Percentiles rank a stretch among this genome's conserved stretches.
phyloP scores from a whole-genome alignment of 2,113 vertebrate species.

The Mastomys natalensis region DNA sequence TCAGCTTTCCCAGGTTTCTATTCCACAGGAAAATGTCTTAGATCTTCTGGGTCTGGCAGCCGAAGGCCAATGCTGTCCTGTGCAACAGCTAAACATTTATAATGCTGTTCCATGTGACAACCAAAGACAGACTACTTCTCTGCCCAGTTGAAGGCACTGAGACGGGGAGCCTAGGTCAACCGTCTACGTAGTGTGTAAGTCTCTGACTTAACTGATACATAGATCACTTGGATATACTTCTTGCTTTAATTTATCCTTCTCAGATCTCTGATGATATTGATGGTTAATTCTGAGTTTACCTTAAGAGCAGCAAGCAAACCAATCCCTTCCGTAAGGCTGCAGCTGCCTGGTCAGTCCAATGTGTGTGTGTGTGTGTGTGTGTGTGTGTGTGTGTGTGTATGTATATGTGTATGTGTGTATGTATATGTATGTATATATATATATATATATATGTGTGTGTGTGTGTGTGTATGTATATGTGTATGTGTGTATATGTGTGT shows the following conservation, averaged over 20 bases:
- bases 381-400: too few relatives aligned
- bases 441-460: too few relatives aligned
- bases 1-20: background rate
- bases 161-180: background rate
- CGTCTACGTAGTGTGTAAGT: background rate
- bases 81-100: background rate
- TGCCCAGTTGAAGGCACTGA: background rate
- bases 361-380: too few relatives aligned
- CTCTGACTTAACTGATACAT: too few relatives aligned
- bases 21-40: background rate
- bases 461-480: too few relatives aligned
- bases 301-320: background rate
- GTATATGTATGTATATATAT: too few relatives aligned
- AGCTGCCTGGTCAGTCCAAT: background rate
- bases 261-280: background rate
- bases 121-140: background rate
- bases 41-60: background rate
- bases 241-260: background rate
- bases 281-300: background rate
- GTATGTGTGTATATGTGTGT: too few relatives aligned
- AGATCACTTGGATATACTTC: background rate
- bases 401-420: too few relatives aligned
- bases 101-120: too few relatives aligned
- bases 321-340: background rate
- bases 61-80: background rate